phyloP scores from a whole-genome alignment of 2,113 vertebrate genomes.

The Phyllostomus hastatus region DNA sequence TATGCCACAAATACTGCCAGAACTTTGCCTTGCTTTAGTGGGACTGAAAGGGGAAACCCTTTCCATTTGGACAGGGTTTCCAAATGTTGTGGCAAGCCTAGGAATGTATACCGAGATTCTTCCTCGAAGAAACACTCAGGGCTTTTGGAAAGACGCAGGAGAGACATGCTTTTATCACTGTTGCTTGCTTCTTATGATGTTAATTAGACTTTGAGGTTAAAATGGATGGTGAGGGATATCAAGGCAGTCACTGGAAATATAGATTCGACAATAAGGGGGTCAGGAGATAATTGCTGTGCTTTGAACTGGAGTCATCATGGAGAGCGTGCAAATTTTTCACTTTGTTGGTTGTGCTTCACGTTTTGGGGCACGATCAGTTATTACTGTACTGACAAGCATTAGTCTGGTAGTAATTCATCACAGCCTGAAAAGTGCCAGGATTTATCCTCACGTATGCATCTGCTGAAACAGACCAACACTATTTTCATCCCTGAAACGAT shows the following conservation, averaged over 20 bases:
- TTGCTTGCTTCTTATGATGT: slow-evolving; percentile 7
- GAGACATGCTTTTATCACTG: not conserved
- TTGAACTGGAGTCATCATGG: slow-evolving; percentile 48
- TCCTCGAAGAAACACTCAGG: not conserved
- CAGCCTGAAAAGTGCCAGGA: slow-evolving; percentile 66
- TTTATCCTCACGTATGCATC: slow-evolving; percentile 60
- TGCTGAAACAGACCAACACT: slow-evolving; percentile 44
- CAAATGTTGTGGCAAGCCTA: not conserved
- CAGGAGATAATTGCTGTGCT: slow-evolving; percentile 56
- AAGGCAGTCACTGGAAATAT: slow-evolving; percentile 35
- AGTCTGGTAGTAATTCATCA: slow-evolving; percentile 73
- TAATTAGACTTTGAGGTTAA: slow-evolving; percentile 36
- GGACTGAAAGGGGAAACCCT: not conserved
- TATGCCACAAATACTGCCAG: not conserved
- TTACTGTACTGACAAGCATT: slow-evolving; percentile 73
- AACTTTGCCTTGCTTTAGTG: not conserved
- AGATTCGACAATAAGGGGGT: slow-evolving; percentile 53
- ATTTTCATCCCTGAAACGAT: slow-evolving; percentile 48
- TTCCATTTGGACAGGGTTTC: not conserved
- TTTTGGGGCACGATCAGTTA: slow-evolving; percentile 78
- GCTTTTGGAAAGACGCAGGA: not conserved
- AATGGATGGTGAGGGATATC: not conserved
- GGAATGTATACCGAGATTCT: not conserved
- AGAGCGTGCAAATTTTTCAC: slow-evolving; percentile 62
- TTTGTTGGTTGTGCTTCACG: slow-evolving; percentile 53